Conservation (phyloP, 1,140 invertebrate species). For the Octopus bimaculoides region DNA sequence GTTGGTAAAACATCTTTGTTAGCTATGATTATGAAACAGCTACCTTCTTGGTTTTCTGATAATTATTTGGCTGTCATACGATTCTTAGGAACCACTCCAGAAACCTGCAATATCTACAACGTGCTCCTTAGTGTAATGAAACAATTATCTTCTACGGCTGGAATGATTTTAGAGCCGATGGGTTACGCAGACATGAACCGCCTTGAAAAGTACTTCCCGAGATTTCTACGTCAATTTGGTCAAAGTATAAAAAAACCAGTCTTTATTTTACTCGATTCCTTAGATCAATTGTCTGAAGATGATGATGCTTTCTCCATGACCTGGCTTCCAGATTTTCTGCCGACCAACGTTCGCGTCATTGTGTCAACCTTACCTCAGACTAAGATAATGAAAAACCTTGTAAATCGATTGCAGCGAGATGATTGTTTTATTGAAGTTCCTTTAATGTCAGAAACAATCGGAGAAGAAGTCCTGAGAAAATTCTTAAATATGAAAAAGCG, state of each 20-base stretch:
- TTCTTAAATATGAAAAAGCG: slow-evolving; percentile 35
- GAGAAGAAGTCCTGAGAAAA: slow-evolving; percentile 37
- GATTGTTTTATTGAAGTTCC: slow-evolving; percentile 37
- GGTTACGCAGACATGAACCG: slow-evolving; percentile 35
- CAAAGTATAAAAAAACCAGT: slow-evolving; percentile 36
- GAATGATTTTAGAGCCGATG: slow-evolving; percentile 34
- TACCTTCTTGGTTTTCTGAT: slow-evolving; percentile 31
- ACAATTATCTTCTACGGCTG: slow-evolving; percentile 35
- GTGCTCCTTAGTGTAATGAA: slow-evolving; percentile 34
- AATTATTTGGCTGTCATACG: slow-evolving; percentile 34
- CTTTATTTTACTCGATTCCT: slow-evolving; percentile 52
- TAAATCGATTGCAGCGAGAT: slow-evolving; percentile 29
- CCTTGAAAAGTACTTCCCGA: slow-evolving; percentile 33
- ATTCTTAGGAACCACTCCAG: slow-evolving; percentile 41
- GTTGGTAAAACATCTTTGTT: slow-evolving; percentile 43
- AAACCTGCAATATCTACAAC: slow-evolving; percentile 32
- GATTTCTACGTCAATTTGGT: slow-evolving; percentile 34
- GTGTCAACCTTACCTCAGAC: slow-evolving; percentile 60
- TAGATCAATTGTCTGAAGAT: slow-evolving; percentile 47
- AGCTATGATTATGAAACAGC: slow-evolving; percentile 37
- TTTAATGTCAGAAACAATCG: slow-evolving; percentile 32
- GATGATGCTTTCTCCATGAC: slow-evolving; percentile 42
- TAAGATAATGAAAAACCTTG: slow-evolving; percentile 42
- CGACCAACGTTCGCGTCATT: slow-evolving; percentile 66
- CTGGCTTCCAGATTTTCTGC: slow-evolving; percentile 49